Evolutionary conservation across 2,113 vertebrate species (phyloP).

Genomic region (Pedionomus torquatus): DNA sequence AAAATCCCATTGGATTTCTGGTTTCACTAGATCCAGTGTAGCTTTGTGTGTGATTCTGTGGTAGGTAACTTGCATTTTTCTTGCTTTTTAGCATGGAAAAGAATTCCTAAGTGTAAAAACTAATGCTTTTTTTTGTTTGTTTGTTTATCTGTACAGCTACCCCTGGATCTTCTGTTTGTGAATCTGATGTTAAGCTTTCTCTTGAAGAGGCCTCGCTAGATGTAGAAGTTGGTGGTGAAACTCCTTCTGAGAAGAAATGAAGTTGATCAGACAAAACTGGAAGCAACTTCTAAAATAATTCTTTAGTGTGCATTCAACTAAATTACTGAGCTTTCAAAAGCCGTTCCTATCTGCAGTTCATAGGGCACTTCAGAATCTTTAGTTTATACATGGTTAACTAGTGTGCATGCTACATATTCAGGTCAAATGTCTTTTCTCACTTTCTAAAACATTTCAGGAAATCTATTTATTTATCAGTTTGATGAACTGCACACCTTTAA

Average conservation of each 20-base stretch:
- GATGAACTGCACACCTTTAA: slow-evolving; percentile 4
- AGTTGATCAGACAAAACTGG: slow-evolving; percentile 33
- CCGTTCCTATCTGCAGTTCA: neutral
- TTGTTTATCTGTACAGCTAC: slow-evolving; percentile 41
- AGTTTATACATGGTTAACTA: neutral
- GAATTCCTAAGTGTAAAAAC: neutral
- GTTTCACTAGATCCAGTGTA: neutral
- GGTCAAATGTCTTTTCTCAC: slow-evolving; percentile 32
- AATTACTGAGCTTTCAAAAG: slow-evolving; percentile 35
- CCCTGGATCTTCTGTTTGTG: slow-evolving; percentile 43
- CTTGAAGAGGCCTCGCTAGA: slow-evolving; percentile 11
- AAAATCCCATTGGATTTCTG: neutral
- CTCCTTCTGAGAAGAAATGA: slow-evolving; percentile 62
- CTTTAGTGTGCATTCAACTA: neutral
- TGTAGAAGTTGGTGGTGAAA: neutral
- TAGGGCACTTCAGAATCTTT: neutral
- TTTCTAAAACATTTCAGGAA: slow-evolving; percentile 54
- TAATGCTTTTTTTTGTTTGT: neutral
- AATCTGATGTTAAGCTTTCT: slow-evolving; percentile 19
- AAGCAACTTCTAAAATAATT: neutral
- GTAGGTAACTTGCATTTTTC: neutral
- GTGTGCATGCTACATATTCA: slow-evolving; percentile 20
- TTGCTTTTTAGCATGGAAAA: neutral
- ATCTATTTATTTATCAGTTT: slow-evolving; percentile 31
- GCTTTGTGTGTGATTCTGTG: neutral